Evolutionary conservation across 2,797 vertebrate genomes (phyloP).

Genomic region (Bovichtus diacanthus): DNA sequence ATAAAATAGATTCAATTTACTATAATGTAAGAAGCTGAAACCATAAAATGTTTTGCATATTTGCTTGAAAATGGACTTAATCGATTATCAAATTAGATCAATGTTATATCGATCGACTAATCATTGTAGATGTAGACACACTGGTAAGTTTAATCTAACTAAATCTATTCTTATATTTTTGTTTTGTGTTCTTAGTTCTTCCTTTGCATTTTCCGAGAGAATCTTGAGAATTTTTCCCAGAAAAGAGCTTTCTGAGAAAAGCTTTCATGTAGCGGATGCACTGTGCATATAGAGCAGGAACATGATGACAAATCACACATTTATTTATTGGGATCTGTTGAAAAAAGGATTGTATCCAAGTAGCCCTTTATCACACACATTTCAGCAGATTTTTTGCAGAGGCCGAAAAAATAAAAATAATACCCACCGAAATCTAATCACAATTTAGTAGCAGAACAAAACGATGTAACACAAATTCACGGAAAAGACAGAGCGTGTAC

Average conservation of each 20-base stretch:
- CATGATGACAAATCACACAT: conserved; percentile 26
- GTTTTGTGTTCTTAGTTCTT: not conserved
- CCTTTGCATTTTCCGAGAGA: not conserved
- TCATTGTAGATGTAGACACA: not conserved
- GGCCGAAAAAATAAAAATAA: not conserved
- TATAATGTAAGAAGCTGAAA: not conserved
- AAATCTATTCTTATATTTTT: not conserved
- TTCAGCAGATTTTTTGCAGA: not conserved
- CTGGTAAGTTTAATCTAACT: not conserved
- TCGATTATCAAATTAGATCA: not conserved
- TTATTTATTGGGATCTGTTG: conserved; percentile 15
- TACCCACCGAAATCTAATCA: not conserved
- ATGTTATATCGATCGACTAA: not conserved
- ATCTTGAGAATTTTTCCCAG: not conserved
- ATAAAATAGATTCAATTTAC: not conserved
- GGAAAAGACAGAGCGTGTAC: not conserved
- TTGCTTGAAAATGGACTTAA: not conserved
- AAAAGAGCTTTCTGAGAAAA: conserved; percentile 17
- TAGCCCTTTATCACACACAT: not conserved
- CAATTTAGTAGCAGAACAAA: not conserved
- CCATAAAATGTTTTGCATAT: not conserved
- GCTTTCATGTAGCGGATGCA: not conserved
- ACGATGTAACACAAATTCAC: not conserved
- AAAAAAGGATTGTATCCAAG: conserved; percentile 4
- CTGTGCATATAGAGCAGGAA: not conserved